Evolutionary conservation across 2,797 vertebrate genomes (phyloP).

Genomic region (Eulemur albifrons): DNA sequence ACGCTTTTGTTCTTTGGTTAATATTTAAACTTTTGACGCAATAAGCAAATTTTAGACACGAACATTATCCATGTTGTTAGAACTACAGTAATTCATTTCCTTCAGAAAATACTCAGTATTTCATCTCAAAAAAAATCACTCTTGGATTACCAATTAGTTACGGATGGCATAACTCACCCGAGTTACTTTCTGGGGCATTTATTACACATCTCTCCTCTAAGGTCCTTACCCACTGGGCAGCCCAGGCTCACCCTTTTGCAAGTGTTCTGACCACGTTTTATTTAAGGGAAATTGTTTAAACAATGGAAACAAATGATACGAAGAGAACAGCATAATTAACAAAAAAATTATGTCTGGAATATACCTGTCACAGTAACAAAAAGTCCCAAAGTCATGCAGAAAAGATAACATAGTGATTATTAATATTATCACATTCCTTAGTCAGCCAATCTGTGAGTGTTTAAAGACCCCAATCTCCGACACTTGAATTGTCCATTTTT

Average conservation of each 20-base stretch:
- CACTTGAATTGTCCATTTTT: background rate
- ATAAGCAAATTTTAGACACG: background rate
- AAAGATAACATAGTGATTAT: background rate
- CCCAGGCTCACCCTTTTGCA: background rate
- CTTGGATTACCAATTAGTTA: background rate
- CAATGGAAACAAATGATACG: background rate
- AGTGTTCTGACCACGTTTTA: background rate
- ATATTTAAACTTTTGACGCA: background rate
- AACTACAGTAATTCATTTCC: background rate
- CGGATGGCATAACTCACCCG: accelerated
- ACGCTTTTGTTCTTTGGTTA: background rate
- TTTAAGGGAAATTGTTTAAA: background rate
- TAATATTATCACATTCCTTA: background rate
- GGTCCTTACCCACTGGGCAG: background rate
- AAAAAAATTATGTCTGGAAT: background rate
- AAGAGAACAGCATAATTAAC: background rate
- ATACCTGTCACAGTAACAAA: background rate
- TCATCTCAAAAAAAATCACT: background rate
- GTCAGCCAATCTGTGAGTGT: background rate
- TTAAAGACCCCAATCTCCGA: background rate
- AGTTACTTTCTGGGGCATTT: background rate
- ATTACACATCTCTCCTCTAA: background rate
- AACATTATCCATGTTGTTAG: background rate
- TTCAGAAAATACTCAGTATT: background rate
- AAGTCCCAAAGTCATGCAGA: background rate